Evolutionary conservation across 2,797 vertebrate species (phyloP), one percentile per base, ranked within the genome.

Genomic region (Ceryle rudis): DNA sequence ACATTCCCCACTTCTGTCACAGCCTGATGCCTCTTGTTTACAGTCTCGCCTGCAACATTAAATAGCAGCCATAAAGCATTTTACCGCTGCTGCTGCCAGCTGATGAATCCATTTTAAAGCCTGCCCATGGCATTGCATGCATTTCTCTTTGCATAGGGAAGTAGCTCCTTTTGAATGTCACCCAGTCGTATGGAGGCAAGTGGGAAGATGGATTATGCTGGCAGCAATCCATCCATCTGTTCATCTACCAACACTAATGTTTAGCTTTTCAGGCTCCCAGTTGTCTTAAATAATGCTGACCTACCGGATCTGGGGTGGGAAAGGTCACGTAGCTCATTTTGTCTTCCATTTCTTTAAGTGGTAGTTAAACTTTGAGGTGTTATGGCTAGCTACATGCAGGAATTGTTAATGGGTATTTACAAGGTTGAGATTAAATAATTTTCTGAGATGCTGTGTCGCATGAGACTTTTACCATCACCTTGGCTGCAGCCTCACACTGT

Each of bases 271-370:
- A 44, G 90, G 75, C 80, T 94, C 89, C 93, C 86, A 81, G 77
- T 97, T 96, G 90, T 93, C 92, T 95, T 95, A 95, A 97, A 95
- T 97, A 96, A 85, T 96, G 87, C 93, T 97, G 97, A 96, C 96
- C 97, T 95, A 95, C 84, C 81, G 93, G 85, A 88, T 95, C 93
- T 94, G 65, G 81, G 37, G 87, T 95, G 91, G 86, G 86, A 97
- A 97, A 97, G 97, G 97, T 96, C 96, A 92, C 3, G 0, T 77
- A 89, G 84, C 95, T 92, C 85, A 21, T 96, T 97, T 95, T 87
- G 52, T 84, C 86, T 64, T 94, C 79, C 70, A 78, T 85, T 97
- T 92, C 94, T 92, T 92, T 92, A 83, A 95, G 77, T 60, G 74
- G 90, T 86, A 89, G 93, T 97, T 95, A 95, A 95, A 81, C 75